phyloP scores from a whole-genome alignment of 2,797 vertebrate species.

The Xiphorhynchus erythropygius region DNA sequence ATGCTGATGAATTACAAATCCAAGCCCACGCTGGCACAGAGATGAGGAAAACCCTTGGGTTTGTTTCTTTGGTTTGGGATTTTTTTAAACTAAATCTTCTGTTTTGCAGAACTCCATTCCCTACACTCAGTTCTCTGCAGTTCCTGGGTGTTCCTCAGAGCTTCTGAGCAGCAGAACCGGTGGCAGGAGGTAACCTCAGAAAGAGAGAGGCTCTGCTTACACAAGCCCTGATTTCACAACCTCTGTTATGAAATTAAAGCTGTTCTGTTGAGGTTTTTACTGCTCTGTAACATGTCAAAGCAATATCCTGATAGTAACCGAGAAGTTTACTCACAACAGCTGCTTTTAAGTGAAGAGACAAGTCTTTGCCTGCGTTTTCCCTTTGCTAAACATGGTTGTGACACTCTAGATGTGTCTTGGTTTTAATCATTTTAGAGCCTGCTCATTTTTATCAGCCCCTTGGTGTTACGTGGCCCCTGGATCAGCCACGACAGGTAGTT shows the following conservation, averaged over 20 bases:
- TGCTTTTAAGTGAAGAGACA: neutral
- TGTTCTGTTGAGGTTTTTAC: neutral
- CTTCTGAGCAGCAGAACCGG: neutral
- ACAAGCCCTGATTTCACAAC: neutral
- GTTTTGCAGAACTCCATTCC: neutral
- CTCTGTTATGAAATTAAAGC: neutral
- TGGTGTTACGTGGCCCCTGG: neutral
- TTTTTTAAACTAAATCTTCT: neutral
- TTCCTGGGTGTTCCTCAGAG: neutral
- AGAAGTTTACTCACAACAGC: neutral
- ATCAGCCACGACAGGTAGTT: accelerated
- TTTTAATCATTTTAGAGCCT: neutral
- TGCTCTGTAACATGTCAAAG: neutral
- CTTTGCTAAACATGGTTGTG: accelerated
- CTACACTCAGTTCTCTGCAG: accelerated
- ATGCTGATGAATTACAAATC: neutral
- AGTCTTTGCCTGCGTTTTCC: accelerated
- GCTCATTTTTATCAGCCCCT: neutral
- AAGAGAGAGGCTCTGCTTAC: neutral
- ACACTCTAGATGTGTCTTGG: accelerated
- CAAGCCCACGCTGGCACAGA: neutral
- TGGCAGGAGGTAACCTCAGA: neutral
- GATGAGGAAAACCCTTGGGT: neutral
- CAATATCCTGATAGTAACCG: neutral
- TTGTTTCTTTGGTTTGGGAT: neutral